Evolutionary conservation across 2,888 invertebrate genomes (phyloP), one percentile per base, ranked within the genome.

Genomic region (Leptogaster cylindrica): DNA sequence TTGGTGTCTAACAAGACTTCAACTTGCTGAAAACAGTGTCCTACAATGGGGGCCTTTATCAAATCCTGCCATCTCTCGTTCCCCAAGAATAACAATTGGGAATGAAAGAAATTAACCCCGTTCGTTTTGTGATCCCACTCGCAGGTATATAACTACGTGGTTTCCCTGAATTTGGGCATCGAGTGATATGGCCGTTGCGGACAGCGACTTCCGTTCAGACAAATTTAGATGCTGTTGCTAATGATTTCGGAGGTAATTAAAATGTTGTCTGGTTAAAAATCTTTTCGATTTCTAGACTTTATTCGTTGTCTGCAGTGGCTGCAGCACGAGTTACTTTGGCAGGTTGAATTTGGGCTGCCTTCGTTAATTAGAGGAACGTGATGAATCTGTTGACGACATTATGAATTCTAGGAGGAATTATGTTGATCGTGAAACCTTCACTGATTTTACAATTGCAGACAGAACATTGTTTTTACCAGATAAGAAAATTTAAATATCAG

Each of bases 11-110:
- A 58, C 58, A 58, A 58, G 58, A 41, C 28, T 39, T 36, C 36
- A 58, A 36, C 41, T 58, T 58, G 41, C 46, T 46, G 7, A 12
- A 46, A 46, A 46, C 12, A n/a, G 2, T 58, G 58, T 58, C 41
- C 58, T 58, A 58, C 58, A 58, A 41, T 52, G 41, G 58, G n/a
- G n/a, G n/a, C 23, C 39, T 41, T 58, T 58, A 58, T 58, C 41
- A 41, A 36, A 41, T 20, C 8, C 18, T 25, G 10, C 39, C 58
- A 58, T 58, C 58, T 58, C 41, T 23, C 23, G 58, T 36, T 41
- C 39, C 12, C 10, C 27, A 41, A 16, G 58, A 39, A 58, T 23
- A 58, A 41, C 36, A 58, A 36, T 39, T 58, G 58, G 41, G 23
- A 36, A 16, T 36, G 41, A 39, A 39, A 58, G 14, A 39, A 58